A percentile compares a stretch with the other conserved stretches of the same genome.
Evolutionary conservation across 2,113 vertebrate genomes (phyloP).

Genomic region (Malurus elegans): DNA sequence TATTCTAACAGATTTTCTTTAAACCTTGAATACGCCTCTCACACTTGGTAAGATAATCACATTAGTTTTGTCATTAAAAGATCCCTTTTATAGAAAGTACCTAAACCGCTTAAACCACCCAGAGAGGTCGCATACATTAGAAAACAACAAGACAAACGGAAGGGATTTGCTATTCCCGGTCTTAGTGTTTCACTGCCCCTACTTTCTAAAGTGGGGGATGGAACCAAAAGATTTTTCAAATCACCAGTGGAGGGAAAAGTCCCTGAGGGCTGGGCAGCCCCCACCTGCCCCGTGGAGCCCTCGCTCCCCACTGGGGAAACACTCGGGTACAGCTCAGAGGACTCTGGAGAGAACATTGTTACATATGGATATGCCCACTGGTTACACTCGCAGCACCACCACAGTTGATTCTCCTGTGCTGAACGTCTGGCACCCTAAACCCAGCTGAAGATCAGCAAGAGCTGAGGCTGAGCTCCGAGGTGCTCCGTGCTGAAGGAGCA

Average conservation of each 20-base stretch:
- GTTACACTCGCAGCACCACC: neutral
- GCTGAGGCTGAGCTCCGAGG: accelerated
- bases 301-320: neutral
- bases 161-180: slow-evolving; percentile 77
- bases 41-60: slow-evolving; percentile 98
- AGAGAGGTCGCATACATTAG: slow-evolving; percentile 95
- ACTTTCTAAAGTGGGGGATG: slow-evolving; percentile 38
- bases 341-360: neutral
- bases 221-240: slow-evolving; percentile 62
- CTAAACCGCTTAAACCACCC: slow-evolving; percentile 97
- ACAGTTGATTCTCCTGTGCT: neutral
- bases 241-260: neutral
- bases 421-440: neutral
- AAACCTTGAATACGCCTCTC: slow-evolving; percentile 93
- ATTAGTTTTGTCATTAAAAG: slow-evolving; percentile 99
- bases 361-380: neutral
- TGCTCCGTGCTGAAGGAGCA: neutral
- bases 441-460: neutral
- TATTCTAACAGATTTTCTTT: slow-evolving; percentile 97
- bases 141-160: slow-evolving; percentile 80
- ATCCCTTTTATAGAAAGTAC: slow-evolving; percentile 88
- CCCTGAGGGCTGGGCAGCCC: neutral
- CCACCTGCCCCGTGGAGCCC: accelerated
- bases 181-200: slow-evolving; percentile 65
- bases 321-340: accelerated